These are phyloP conservation scores for Antidorcas marsupialis DNA, from an alignment of 2,113 vertebrate genomes.

Conservation along the genomic window DNA sequence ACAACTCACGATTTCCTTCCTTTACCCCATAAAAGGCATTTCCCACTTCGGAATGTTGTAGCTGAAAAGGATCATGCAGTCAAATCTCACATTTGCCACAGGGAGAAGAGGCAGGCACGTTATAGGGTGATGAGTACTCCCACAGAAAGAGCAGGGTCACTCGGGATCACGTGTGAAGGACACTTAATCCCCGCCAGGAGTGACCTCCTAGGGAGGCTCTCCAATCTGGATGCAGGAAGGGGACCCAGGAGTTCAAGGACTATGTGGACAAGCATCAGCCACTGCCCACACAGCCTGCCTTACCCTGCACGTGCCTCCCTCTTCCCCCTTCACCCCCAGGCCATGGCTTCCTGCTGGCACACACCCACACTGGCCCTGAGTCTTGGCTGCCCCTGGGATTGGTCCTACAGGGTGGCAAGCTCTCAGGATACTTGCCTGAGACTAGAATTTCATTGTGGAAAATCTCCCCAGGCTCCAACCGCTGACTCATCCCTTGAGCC, in stretches of 20 bases:
- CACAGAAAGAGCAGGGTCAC: not conserved
- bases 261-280: not conserved
- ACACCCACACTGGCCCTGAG: not conserved
- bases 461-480: slow-evolving; percentile 73
- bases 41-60: not conserved
- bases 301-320: not conserved
- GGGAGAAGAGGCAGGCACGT: not conserved
- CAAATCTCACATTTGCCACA: not conserved
- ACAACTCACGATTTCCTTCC: not conserved
- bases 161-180: not conserved
- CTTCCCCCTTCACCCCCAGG: not conserved
- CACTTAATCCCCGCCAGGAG: not conserved
- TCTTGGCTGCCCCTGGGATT: slow-evolving; percentile 15
- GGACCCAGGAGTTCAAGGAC: not conserved
- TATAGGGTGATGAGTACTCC: not conserved
- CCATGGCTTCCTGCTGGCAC: not conserved
- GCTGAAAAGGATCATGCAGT: not conserved
- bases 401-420: slow-evolving; percentile 39
- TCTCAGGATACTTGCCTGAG: slow-evolving; percentile 56
- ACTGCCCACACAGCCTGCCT: not conserved
- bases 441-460: slow-evolving; percentile 74
- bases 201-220: not conserved
- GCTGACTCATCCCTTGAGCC: slow-evolving; percentile 62
- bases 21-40: not conserved
- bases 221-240: not conserved